These are phyloP conservation scores for Paracanthobrama guichenoti DNA, from an alignment of 2,113 vertebrate genomes.

Conservation along the genomic window DNA sequence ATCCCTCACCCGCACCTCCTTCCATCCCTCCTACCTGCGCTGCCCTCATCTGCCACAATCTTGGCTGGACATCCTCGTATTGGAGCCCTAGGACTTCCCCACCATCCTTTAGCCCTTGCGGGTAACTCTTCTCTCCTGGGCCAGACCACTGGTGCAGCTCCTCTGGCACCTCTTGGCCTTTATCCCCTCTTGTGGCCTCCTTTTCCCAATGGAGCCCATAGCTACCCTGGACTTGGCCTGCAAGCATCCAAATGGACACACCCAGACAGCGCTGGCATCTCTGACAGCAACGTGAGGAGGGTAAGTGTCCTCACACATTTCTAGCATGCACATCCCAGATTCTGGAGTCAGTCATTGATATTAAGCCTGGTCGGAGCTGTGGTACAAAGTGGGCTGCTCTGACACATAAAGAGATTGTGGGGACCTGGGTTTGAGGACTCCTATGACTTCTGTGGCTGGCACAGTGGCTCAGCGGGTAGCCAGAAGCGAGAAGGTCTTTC, in stretches of 20 bases:
- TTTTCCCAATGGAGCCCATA: slow-evolving; percentile 85
- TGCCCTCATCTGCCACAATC: slow-evolving; percentile 79
- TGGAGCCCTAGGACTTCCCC: slow-evolving; percentile 83
- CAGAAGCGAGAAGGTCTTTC: slow-evolving; percentile 6
- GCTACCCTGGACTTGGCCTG: slow-evolving; percentile 80
- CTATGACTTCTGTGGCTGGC: background rate
- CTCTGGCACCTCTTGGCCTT: slow-evolving; percentile 85
- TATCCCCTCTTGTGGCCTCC: slow-evolving; percentile 89
- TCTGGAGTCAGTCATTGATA: background rate
- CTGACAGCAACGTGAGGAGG: slow-evolving; percentile 81
- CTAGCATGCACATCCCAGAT: background rate
- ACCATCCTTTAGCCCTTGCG: slow-evolving; percentile 81
- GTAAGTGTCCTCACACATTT: slow-evolving; percentile 70
- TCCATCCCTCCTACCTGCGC: slow-evolving; percentile 81
- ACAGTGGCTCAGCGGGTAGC: background rate
- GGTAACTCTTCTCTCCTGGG: slow-evolving; percentile 81
- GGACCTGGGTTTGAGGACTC: background rate
- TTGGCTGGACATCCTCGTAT: slow-evolving; percentile 81
- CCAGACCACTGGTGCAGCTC: slow-evolving; percentile 82
- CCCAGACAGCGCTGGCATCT: slow-evolving; percentile 79
- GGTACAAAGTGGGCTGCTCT: background rate
- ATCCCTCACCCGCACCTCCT: slow-evolving; percentile 83
- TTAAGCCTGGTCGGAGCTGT: background rate
- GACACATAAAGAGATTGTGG: background rate
- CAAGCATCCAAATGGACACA: slow-evolving; percentile 86